phyloP scores from a whole-genome alignment of 1,140 invertebrate genomes.

The Musca domestica region DNA sequence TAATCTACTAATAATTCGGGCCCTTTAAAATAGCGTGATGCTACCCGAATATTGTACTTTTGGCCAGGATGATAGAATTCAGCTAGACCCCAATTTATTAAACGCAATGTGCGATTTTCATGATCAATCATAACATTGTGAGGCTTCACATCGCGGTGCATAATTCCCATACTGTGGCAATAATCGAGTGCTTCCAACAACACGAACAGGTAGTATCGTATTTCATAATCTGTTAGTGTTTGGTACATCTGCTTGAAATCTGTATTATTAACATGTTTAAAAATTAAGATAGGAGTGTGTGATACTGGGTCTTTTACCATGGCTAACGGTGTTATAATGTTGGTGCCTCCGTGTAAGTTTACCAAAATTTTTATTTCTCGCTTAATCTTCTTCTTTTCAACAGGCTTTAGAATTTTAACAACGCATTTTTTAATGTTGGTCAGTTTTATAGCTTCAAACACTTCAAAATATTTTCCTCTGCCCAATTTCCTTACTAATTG shows the following conservation, averaged over 20 bases:
- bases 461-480: conserved; percentile 99
- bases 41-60: conserved; percentile 99
- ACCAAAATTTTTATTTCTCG: conserved; percentile 99
- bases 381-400: conserved; percentile 99
- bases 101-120: conserved; percentile 94
- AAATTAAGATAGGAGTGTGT: conserved; percentile 96
- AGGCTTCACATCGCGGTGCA: conserved; percentile 99
- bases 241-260: conserved; percentile 99
- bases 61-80: conserved; percentile 99
- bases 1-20: conserved; percentile 98
- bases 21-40: conserved; percentile 97
- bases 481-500: conserved; percentile 98
- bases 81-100: conserved; percentile 99
- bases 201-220: conserved; percentile 79
- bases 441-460: conserved; percentile 99
- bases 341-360: conserved; percentile 97
- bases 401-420: conserved; percentile 99
- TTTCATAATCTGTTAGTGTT: conserved; percentile 98
- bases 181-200: conserved; percentile 90
- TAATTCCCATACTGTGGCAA: conserved; percentile 99
- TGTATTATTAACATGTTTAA: conserved; percentile 99
- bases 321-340: conserved; percentile 96
- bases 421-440: conserved; percentile 99
- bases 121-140: conserved; percentile 99
- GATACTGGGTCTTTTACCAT: conserved; percentile 99